phyloP scores from a whole-genome alignment of 1,140 invertebrate genomes.

The Homarus americanus region DNA sequence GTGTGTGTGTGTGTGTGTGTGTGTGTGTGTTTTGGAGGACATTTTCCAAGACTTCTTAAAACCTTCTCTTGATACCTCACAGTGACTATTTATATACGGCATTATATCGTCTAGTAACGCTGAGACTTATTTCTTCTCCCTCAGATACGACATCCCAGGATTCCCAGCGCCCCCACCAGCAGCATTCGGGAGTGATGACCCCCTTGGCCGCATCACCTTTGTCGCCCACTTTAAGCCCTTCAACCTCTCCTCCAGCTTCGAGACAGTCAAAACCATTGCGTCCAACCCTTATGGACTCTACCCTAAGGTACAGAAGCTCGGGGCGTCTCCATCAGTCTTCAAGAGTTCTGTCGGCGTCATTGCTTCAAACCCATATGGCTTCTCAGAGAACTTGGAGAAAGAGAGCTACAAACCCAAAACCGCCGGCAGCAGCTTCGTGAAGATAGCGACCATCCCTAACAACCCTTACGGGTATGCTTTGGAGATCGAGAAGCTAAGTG shows the following conservation, averaged over 20 bases:
- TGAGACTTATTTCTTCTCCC: no score
- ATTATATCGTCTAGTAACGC: no score
- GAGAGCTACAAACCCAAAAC: background rate
- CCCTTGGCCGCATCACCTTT: background rate
- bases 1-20: no score
- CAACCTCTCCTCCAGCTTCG: conserved; percentile 35
- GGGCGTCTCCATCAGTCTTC: background rate
- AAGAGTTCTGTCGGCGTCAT: background rate
- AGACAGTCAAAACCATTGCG: background rate
- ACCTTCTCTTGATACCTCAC: no score
- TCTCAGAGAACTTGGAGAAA: background rate
- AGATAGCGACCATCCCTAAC: background rate
- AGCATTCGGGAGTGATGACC: conserved; percentile 6
- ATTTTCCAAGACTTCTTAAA: no score
- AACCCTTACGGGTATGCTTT: background rate
- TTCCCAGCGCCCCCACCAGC: background rate
- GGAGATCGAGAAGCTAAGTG: background rate
- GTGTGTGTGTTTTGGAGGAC: no score
- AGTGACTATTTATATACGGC: no score
- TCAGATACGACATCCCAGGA: conserved; percentile 6
- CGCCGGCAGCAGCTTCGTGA: background rate
- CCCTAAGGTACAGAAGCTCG: background rate
- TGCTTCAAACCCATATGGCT: conserved; percentile 1
- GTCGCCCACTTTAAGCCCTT: background rate
- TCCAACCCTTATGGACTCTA: conserved; percentile 28